phyloP scores from a whole-genome alignment of 2,797 vertebrate genomes.

The Florisuga fusca region DNA sequence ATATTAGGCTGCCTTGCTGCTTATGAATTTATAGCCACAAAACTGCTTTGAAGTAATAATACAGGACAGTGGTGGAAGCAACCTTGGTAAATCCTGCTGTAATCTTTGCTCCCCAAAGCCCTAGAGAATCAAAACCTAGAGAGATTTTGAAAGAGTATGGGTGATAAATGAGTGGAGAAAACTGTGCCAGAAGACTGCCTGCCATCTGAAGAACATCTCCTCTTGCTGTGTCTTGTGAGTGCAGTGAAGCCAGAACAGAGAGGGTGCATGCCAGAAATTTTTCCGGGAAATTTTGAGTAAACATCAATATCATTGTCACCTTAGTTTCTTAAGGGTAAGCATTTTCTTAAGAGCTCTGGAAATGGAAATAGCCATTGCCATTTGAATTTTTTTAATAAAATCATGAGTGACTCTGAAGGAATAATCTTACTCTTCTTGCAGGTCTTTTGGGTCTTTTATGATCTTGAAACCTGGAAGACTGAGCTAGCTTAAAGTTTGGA shows the following conservation, averaged over 20 bases:
- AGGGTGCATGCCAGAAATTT: not conserved
- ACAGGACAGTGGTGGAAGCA: not conserved
- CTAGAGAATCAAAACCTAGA: not conserved
- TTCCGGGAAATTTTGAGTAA: not conserved
- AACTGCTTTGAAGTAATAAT: not conserved
- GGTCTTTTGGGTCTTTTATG: not conserved
- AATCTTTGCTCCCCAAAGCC: not conserved
- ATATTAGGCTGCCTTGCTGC: not conserved
- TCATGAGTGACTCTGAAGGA: not conserved
- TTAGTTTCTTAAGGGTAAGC: not conserved
- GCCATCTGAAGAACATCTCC: not conserved
- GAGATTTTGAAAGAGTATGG: not conserved
- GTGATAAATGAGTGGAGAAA: not conserved
- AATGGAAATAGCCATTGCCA: not conserved
- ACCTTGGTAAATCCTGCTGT: accelerated
- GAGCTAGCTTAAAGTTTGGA: not conserved
- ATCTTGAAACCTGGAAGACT: not conserved
- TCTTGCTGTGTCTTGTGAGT: not conserved
- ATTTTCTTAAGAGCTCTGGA: not conserved
- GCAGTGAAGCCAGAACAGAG: not conserved
- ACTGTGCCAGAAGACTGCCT: not conserved
- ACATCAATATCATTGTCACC: not conserved
- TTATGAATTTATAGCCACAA: not conserved
- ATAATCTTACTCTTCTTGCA: not conserved
- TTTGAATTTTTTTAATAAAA: not conserved